A percentile compares a stretch with the other conserved stretches of the same genome.
These are phyloP conservation scores for Macrophya alboannulata DNA, from an alignment of 2,888 invertebrate genomes.

Conservation along the genomic window DNA sequence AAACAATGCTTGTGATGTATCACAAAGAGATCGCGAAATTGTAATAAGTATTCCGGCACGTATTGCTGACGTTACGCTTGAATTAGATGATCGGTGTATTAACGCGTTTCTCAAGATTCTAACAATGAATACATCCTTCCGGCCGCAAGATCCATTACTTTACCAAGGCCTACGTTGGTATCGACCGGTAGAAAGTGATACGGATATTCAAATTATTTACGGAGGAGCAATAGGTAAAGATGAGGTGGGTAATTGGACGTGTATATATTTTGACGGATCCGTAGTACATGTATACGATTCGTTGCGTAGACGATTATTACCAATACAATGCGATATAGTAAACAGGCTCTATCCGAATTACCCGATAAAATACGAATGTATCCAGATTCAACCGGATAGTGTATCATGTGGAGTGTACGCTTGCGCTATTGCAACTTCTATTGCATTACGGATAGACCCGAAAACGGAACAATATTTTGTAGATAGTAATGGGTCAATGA, in stretches of 20 bases:
- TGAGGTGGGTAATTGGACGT: constrained; percentile 26
- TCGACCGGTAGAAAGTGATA: background rate
- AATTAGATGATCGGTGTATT: constrained; percentile 23
- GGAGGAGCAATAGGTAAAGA: background rate
- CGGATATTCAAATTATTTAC: constrained; percentile 36
- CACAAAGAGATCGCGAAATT: too few relatives aligned
- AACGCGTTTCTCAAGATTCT: constrained; percentile 31
- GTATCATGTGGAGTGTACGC: constrained; percentile 22
- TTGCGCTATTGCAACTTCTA: constrained; percentile 30
- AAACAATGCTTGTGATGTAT: too few relatives aligned
- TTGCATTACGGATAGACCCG: constrained; percentile 13
- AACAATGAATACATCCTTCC: background rate
- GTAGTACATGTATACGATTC: constrained; percentile 37
- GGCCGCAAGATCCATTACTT: constrained; percentile 11
- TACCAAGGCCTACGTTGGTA: background rate
- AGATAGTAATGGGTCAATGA: background rate
- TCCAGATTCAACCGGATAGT: constrained; percentile 12
- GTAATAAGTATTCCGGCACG: background rate
- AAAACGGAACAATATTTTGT: background rate
- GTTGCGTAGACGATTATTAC: background rate
- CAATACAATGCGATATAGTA: background rate
- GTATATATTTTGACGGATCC: constrained; percentile 25
- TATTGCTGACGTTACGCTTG: constrained; percentile 2
- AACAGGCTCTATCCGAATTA: background rate
- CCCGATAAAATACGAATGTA: constrained; percentile 3